Percentiles rank a stretch among this genome's conserved stretches.
Evolutionary conservation across 2,888 invertebrate species (phyloP).

Genomic region (Coenonympha arcania): DNA sequence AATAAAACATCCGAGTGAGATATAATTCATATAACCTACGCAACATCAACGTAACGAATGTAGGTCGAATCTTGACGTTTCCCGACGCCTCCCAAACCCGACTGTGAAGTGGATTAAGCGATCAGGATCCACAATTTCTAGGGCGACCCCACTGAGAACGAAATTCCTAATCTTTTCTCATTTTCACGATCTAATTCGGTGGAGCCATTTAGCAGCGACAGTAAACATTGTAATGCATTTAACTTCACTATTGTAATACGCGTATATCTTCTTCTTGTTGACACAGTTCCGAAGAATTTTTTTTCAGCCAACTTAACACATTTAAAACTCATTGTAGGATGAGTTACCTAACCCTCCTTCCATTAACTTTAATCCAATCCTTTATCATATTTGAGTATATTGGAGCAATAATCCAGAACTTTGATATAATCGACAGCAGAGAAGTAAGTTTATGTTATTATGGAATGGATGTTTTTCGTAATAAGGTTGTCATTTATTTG

Average conservation of each 20-base stretch:
- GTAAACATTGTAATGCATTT: constrained; percentile 16
- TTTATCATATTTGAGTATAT: neutral
- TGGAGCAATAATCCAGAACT: neutral
- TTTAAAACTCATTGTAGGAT: no score
- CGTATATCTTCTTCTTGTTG: no score
- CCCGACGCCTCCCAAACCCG: constrained; percentile 10
- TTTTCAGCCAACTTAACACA: no score
- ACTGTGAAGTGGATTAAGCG: constrained; percentile 24
- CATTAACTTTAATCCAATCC: no score
- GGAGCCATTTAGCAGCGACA: constrained; percentile 6
- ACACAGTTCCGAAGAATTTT: no score
- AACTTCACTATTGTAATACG: constrained; percentile 6
- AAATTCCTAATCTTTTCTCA: constrained; percentile 11
- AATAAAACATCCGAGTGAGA: constrained; percentile 24
- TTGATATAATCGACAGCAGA: no score
- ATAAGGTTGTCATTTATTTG: neutral
- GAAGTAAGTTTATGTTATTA: neutral
- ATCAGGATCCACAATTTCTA: constrained; percentile 25
- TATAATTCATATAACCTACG: constrained; percentile 27
- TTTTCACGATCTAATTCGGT: constrained; percentile 12
- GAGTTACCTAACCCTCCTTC: neutral
- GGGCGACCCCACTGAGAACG: constrained; percentile 14
- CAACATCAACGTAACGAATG: constrained; percentile 19
- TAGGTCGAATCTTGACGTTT: constrained; percentile 21
- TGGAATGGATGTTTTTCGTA: neutral